phyloP scores from a whole-genome alignment of 2,113 vertebrate species.

The Tyrannus savana region DNA sequence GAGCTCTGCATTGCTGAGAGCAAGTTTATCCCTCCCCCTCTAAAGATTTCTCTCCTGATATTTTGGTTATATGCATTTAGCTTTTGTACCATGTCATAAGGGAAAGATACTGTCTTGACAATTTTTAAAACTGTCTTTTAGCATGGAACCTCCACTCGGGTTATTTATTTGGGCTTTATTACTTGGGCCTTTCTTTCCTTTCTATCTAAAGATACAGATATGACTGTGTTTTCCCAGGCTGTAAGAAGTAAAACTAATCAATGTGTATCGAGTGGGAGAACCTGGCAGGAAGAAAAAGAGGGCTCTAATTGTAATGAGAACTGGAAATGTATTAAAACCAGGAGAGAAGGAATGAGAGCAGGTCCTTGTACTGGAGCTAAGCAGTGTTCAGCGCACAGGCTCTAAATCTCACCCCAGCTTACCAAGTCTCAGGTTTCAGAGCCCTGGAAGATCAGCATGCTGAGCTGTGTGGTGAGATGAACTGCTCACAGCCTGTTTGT shows the following conservation, averaged over 20 bases:
- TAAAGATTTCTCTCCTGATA: background rate
- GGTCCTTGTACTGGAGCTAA: background rate
- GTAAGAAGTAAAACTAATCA: background rate
- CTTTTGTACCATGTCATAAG: background rate
- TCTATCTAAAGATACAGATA: background rate
- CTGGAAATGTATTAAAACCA: background rate
- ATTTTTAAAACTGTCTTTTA: background rate
- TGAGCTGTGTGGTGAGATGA: background rate
- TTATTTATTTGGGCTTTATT: background rate
- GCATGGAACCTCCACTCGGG: background rate
- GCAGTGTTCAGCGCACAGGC: accelerated
- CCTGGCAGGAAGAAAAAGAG: background rate
- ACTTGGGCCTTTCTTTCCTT: background rate
- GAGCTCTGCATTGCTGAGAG: background rate
- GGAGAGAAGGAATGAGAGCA: background rate
- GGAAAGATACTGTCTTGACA: background rate
- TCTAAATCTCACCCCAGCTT: background rate
- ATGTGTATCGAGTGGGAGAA: background rate
- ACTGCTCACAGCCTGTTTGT: accelerated
- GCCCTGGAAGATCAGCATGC: background rate
- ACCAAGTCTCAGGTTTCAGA: conserved; percentile 1
- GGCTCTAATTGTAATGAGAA: background rate
- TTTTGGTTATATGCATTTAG: background rate
- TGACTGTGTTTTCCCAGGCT: background rate
- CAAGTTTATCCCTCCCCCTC: background rate